phyloP scores from a whole-genome alignment of 2,888 invertebrate species.

The Dolichopus griseipennis region DNA sequence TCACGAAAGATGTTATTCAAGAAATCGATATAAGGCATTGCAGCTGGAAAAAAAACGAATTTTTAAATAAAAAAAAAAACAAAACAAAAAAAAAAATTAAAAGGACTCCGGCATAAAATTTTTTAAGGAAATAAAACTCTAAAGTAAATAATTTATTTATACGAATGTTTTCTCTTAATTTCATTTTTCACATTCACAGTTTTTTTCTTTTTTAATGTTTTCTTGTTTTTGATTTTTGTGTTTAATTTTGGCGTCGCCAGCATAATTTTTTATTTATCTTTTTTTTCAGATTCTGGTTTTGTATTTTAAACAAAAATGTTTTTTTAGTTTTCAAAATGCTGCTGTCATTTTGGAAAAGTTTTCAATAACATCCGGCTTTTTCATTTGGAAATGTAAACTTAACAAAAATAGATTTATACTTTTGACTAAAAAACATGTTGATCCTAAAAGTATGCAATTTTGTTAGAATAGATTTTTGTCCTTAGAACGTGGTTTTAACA shows the following conservation, averaged over 20 bases:
- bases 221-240: neutral
- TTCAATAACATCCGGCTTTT: too few species aligned
- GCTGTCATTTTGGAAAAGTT: too few species aligned
- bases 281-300: too few species aligned
- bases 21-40: neutral
- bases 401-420: too few species aligned
- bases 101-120: neutral
- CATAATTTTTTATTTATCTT: neutral
- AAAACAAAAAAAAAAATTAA: neutral
- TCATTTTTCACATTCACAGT: neutral
- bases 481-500: too few species aligned
- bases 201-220: neutral
- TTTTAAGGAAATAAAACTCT: neutral
- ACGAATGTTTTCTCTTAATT: neutral
- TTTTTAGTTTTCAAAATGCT: neutral
- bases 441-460: too few species aligned
- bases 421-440: too few species aligned
- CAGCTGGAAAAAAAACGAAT: neutral
- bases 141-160: constrained; percentile 1
- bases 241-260: neutral
- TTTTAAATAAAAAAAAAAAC: neutral
- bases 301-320: neutral
- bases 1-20: neutral
- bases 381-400: too few species aligned
- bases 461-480: too few species aligned